Conservation (phyloP, 2,888 invertebrate genomes). For the Ophioninae sp. region DNA sequence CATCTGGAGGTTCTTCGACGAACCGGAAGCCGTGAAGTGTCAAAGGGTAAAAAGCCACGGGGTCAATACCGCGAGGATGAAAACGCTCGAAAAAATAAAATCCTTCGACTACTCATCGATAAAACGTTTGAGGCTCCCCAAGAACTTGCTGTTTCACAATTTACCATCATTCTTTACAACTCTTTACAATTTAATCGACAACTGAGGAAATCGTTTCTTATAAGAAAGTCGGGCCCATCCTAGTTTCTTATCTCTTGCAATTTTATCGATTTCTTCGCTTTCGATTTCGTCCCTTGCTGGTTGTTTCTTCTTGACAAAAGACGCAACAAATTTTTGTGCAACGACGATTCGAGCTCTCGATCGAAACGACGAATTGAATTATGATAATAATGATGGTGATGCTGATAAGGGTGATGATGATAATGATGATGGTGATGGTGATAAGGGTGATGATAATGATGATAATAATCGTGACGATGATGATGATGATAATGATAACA, state of each 20-base stretch:
- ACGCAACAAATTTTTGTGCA: constrained; percentile 47
- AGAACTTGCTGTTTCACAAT: neutral
- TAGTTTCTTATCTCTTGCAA: neutral
- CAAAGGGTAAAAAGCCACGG: too few species aligned
- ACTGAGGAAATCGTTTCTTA: neutral
- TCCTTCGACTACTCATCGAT: too few species aligned
- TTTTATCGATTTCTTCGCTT: constrained; percentile 11
- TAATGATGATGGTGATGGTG: too few species aligned
- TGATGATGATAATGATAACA: too few species aligned
- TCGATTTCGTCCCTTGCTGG: constrained; percentile 1
- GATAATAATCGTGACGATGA: too few species aligned
- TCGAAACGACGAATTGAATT: constrained; percentile 37
- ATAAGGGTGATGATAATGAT: neutral
- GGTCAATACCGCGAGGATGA: too few species aligned
- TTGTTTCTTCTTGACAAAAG: constrained; percentile 51
- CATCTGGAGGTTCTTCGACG: too few species aligned
- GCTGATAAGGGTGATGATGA: too few species aligned
- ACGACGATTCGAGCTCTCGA: constrained; percentile 50
- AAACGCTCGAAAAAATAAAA: too few species aligned
- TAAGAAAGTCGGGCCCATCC: neutral
- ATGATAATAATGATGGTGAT: neutral
- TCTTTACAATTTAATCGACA: neutral
- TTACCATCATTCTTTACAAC: neutral
- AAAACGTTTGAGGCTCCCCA: neutral
- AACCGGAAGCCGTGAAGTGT: too few species aligned